A percentile compares a stretch with the other conserved stretches of the same genome.
Evolutionary conservation across 2,888 invertebrate genomes (phyloP).

Genomic region (Drosophila meridiana): DNA sequence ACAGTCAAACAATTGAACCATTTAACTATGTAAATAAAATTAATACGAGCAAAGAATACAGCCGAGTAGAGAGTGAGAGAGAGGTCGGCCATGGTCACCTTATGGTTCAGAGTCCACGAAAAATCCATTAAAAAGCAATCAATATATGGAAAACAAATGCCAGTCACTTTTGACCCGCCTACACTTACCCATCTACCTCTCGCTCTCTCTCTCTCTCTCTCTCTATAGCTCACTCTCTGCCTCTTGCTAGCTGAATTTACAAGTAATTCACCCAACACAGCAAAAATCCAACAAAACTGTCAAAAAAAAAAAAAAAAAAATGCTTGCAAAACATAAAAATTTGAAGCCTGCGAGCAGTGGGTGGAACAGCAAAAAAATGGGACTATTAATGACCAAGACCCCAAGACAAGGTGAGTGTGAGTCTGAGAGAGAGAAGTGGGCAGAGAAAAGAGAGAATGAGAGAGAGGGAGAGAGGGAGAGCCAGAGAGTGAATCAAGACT

Average conservation of each 20-base stretch:
- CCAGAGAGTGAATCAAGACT: conserved; percentile 3
- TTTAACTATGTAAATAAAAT: conserved; percentile 80
- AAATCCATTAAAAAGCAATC: conserved; percentile 81
- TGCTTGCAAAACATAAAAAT: conserved; percentile 57
- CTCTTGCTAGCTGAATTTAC: conserved; percentile 48
- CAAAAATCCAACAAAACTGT: conserved; percentile 73
- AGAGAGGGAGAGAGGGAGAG: neutral
- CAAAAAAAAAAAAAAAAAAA: conserved; percentile 50
- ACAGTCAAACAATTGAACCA: conserved; percentile 80
- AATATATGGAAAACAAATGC: conserved; percentile 78
- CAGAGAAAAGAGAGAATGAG: conserved; percentile 4
- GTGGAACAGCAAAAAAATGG: conserved; percentile 30
- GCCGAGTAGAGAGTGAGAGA: neutral
- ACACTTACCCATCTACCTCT: conserved; percentile 3
- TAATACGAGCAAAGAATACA: conserved; percentile 49
- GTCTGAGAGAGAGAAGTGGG: neutral
- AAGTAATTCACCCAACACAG: conserved; percentile 69
- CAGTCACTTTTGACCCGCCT: conserved; percentile 61
- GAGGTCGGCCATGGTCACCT: conserved; percentile 34
- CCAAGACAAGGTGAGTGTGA: conserved; percentile 39
- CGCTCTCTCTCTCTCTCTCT: neutral
- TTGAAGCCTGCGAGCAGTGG: conserved; percentile 54
- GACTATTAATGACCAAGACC: conserved; percentile 57
- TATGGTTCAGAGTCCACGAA: conserved; percentile 61
- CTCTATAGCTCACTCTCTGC: neutral